Evolutionary conservation across 2,888 invertebrate genomes (phyloP).

Genomic region (Trimorus sp.): DNA sequence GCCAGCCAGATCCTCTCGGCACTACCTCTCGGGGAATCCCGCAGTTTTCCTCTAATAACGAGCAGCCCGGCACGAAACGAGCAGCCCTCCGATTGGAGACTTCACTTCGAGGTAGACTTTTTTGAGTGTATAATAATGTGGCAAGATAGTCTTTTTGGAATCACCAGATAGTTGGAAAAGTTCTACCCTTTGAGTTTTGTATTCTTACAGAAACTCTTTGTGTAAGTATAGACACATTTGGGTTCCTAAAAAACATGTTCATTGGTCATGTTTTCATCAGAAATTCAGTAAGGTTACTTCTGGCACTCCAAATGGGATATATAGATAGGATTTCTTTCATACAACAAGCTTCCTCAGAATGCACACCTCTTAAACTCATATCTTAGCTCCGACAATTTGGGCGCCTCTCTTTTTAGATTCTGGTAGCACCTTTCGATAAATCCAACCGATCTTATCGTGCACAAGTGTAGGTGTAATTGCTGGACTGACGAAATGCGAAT

Average conservation of each 20-base stretch:
- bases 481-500: slow-evolving; percentile 21
- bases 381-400: no score
- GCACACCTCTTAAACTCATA: no score
- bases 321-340: not conserved
- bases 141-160: not conserved
- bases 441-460: slow-evolving; percentile 35
- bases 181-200: no score
- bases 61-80: slow-evolving; percentile 40
- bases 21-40: slow-evolving; percentile 60
- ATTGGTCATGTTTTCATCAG: no score
- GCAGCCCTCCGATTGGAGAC: slow-evolving; percentile 28
- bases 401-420: slow-evolving; percentile 21
- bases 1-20: slow-evolving; percentile 78
- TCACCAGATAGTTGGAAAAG: not conserved
- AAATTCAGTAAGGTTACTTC: no score
- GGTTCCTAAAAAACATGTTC: no score
- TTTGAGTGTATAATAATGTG: not conserved
- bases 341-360: no score
- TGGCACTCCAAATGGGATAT: not conserved
- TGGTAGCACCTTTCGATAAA: slow-evolving; percentile 51
- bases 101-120: no score
- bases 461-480: slow-evolving; percentile 50
- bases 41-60: slow-evolving; percentile 59
- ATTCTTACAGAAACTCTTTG: no score
- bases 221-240: no score